phyloP scores from a whole-genome alignment of 2,113 vertebrate genomes.

The Ageneiosus marmoratus region DNA sequence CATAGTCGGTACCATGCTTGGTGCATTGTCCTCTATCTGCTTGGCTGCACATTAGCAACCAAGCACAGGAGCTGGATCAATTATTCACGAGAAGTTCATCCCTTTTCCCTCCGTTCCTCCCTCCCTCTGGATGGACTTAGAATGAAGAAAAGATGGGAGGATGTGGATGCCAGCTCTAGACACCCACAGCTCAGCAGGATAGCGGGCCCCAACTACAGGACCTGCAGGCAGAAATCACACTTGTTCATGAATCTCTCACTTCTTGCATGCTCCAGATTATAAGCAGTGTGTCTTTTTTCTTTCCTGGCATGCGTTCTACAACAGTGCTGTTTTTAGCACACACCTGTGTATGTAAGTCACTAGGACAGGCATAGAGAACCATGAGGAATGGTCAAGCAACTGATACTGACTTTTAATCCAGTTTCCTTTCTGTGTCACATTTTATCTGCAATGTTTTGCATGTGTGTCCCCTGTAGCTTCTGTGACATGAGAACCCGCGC shows the following conservation, averaged over 20 bases:
- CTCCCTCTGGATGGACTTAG: constrained; percentile 20
- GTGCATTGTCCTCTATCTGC: constrained; percentile 65
- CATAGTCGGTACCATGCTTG: not conserved
- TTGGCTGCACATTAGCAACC: constrained; percentile 67
- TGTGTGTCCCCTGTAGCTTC: constrained; percentile 29
- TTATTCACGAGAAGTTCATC: constrained; percentile 65
- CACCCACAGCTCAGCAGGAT: constrained; percentile 40
- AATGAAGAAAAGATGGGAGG: constrained; percentile 16
- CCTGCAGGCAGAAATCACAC: constrained; percentile 32
- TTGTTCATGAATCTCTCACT: constrained; percentile 30
- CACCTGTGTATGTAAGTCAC: constrained; percentile 40
- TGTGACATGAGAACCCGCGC: constrained; percentile 50
- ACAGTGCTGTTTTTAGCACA: constrained; percentile 38
- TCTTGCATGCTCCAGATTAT: not conserved
- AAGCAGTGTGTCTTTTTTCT: not conserved
- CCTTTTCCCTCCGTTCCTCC: constrained; percentile 28
- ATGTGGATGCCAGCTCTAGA: constrained; percentile 18
- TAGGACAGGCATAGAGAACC: not conserved
- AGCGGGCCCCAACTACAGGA: constrained; percentile 23
- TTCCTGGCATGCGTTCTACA: constrained; percentile 13
- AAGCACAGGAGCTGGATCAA: constrained; percentile 65
- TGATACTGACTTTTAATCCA: not conserved
- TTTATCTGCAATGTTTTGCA: constrained; percentile 26
- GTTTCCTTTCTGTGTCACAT: not conserved
- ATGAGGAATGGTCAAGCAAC: not conserved